Evolutionary conservation across 1,140 invertebrate species (phyloP).

Genomic region (Matsumurasca onukii): DNA sequence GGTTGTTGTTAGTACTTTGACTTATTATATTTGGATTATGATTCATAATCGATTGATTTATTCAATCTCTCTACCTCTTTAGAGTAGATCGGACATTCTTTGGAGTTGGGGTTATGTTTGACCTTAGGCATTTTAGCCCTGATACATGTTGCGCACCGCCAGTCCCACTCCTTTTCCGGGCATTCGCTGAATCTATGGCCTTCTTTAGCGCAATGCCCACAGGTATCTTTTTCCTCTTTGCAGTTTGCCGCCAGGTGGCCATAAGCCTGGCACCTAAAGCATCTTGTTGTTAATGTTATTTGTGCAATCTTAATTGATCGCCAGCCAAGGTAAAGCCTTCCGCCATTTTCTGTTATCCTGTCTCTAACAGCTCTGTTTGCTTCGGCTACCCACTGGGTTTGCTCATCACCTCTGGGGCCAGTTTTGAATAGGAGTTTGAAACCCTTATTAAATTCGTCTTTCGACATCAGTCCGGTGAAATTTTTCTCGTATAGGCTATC

Average conservation of each 20-base stretch:
- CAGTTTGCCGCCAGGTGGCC: not conserved
- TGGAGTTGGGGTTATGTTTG: not conserved
- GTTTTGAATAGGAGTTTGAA: too few species aligned
- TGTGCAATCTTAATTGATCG: not conserved
- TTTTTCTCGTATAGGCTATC: not conserved
- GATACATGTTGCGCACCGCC: not conserved
- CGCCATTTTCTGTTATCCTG: not conserved
- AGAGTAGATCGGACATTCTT: not conserved
- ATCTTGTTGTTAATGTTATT: not conserved
- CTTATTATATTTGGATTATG: not conserved
- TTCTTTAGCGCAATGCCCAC: not conserved
- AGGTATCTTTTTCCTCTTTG: not conserved
- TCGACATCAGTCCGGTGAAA: not conserved
- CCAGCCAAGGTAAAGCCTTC: not conserved
- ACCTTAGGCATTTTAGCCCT: not conserved
- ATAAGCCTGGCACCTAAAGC: constrained; percentile 1
- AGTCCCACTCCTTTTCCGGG: not conserved
- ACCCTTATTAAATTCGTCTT: not conserved
- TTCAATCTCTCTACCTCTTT: not conserved
- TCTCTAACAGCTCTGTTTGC: not conserved
- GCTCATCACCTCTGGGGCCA: too few species aligned
- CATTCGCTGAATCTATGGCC: not conserved
- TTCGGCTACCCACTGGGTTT: not conserved
- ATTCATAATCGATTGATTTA: not conserved
- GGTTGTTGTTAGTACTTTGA: not conserved